phyloP scores from a whole-genome alignment of 2,113 vertebrate genomes.

The Microcebus jonahi region DNA sequence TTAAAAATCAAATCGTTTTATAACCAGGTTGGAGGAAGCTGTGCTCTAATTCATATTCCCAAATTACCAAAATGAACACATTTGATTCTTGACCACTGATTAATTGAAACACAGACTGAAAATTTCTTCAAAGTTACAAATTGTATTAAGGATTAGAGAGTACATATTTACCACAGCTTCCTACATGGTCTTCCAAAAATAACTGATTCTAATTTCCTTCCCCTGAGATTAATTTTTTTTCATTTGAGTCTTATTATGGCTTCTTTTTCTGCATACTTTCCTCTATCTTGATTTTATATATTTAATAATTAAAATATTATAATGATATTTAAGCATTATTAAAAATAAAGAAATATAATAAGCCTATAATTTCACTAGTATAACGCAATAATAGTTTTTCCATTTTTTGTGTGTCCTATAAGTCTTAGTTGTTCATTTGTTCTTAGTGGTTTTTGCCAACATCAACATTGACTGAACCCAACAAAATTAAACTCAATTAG shows the following conservation, averaged over 20 bases:
- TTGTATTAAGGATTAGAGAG: constrained; percentile 1
- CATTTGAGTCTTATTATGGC: not conserved
- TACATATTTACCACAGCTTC: not conserved
- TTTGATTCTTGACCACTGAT: not conserved
- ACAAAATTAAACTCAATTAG: not conserved
- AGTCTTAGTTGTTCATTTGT: not conserved
- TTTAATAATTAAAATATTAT: not conserved
- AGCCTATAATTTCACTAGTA: not conserved
- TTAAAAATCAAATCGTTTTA: not conserved
- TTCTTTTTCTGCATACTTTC: not conserved
- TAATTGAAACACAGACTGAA: not conserved
- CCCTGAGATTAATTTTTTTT: not conserved
- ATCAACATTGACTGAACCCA: not conserved
- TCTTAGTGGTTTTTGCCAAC: not conserved
- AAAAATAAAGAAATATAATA: not conserved
- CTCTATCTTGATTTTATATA: not conserved
- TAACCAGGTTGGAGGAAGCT: not conserved
- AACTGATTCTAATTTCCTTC: not conserved
- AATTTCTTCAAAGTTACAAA: constrained; percentile 16
- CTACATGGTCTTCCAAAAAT: not conserved
- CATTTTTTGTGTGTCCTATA: not conserved
- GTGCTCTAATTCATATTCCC: not conserved
- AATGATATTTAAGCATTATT: not conserved
- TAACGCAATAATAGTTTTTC: not conserved
- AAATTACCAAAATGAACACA: not conserved